Evolutionary conservation across 2,113 vertebrate genomes (phyloP), one percentile per base, ranked within the genome.

Genomic region (Mirza zaza): DNA sequence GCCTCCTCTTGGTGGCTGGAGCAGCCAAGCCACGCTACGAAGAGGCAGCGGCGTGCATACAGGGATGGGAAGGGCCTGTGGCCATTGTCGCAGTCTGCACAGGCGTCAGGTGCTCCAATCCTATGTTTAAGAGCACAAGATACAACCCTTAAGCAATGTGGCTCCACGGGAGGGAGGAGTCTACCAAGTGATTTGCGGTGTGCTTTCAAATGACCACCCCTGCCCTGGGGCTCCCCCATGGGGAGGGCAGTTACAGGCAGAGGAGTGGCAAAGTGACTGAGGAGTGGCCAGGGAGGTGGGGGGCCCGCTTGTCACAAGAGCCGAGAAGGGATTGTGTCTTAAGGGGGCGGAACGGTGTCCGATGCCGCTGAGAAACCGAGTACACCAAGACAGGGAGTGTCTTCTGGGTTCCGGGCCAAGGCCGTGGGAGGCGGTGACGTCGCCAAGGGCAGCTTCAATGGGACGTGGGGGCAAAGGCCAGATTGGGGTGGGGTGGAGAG

Each of bases 21-120:
- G 67, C 12, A 65, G 86, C 39, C 67, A 55, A 83, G 61, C 23
- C 45, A 29, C 34, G 9, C 39, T 65, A 25, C 9, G 2, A 34
- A 59, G 63, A 50, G 20, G 20, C 1, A 0, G 48, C 61, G 5
- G n/a, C 0, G 0, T 5, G 48, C 9, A 0, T 15, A 8, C 70
- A 48, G 50, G 36, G 52, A 45, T 12, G 48, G 20, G 29, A 75
- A 21, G n/a, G 20, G n/a, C 6, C 32, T 12, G 32, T 48, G 57
- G 57, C 57, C 59, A 20, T 29, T 34, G 52, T 27, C 8, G 1
- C 55, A 73, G 0, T 84, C 70, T 29, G 57, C 70, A 45, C 1
- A 2, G 48, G 70, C 50, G 25, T 68, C 25, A 90, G 23, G 21
- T 15, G 7, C 71, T 61, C 65, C 25, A 13, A 85, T 36, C 21